These are phyloP conservation scores for Semaprochilodus insignis DNA, from an alignment of 2,797 vertebrate species.

Conservation along the genomic window DNA sequence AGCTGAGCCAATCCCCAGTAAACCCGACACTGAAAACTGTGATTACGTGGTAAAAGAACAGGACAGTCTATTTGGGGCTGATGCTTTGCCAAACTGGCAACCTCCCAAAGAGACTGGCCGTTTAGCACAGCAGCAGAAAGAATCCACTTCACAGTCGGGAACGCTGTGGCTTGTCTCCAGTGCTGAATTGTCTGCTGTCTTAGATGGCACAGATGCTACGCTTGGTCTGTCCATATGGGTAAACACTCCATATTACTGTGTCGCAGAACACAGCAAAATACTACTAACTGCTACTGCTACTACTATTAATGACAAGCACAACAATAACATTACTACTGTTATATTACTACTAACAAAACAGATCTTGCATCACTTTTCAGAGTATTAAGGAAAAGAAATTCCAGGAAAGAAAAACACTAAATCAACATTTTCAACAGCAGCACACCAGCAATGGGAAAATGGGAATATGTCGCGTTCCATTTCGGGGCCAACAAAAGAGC, in stretches of 20 bases:
- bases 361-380: neutral
- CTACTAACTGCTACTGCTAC: neutral
- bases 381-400: neutral
- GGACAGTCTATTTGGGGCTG: constrained; percentile 39
- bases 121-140: constrained; percentile 37
- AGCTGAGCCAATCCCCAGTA: constrained; percentile 38
- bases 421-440: neutral
- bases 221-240: neutral
- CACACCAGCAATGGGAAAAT: neutral
- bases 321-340: too few relatives aligned
- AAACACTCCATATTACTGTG: neutral
- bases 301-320: neutral
- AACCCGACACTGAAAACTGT: constrained; percentile 44
- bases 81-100: constrained; percentile 35
- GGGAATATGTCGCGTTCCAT: neutral
- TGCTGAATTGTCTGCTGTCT: constrained; percentile 15
- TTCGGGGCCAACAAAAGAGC: neutral
- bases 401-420: neutral
- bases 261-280: neutral
- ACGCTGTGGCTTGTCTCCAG: constrained; percentile 14
- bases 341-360: neutral
- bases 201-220: constrained; percentile 28
- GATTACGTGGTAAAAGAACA: constrained; percentile 37
- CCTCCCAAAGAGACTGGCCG: constrained; percentile 41
- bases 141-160: constrained; percentile 44